Evolutionary conservation across 2,797 vertebrate genomes (phyloP).

Genomic region (Hipposideros larvatus): DNA sequence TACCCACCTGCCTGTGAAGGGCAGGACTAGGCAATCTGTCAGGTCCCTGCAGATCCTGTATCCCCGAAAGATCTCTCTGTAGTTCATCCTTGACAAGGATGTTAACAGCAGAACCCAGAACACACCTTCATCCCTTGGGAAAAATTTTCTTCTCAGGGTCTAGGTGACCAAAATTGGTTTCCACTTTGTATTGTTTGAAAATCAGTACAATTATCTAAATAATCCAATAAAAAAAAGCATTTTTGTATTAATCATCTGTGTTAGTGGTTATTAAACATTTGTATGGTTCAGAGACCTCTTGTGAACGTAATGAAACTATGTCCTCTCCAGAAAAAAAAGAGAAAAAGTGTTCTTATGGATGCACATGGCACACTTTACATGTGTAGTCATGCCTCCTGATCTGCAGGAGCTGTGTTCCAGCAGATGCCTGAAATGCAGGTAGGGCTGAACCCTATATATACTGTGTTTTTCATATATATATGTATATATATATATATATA

Average conservation of each 20-base stretch:
- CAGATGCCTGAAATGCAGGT: too few relatives aligned
- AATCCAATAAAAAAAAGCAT: not conserved
- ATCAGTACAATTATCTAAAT: not conserved
- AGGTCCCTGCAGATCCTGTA: fast-evolving
- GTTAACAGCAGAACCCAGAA: not conserved
- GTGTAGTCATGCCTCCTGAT: too few relatives aligned
- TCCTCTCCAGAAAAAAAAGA: not conserved
- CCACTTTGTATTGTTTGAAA: not conserved
- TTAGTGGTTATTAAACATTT: not conserved
- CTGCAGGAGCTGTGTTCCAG: too few relatives aligned
- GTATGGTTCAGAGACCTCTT: not conserved
- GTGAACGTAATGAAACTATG: not conserved
- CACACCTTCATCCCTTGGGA: not conserved
- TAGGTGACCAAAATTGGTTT: not conserved
- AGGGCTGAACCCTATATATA: too few relatives aligned
- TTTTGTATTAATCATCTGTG: not conserved
- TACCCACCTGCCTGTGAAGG: not conserved
- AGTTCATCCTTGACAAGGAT: not conserved
- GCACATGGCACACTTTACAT: not conserved
- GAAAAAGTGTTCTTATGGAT: not conserved
- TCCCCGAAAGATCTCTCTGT: not conserved
- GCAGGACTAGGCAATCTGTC: too few relatives aligned
- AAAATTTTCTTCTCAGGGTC: not conserved
- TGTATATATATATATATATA: too few relatives aligned
- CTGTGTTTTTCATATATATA: too few relatives aligned